These are phyloP conservation scores for Sanderia malayensis DNA, from an alignment of 30 jellyfish, hydroid and myxozoan genomes.

Conservation along the genomic window DNA sequence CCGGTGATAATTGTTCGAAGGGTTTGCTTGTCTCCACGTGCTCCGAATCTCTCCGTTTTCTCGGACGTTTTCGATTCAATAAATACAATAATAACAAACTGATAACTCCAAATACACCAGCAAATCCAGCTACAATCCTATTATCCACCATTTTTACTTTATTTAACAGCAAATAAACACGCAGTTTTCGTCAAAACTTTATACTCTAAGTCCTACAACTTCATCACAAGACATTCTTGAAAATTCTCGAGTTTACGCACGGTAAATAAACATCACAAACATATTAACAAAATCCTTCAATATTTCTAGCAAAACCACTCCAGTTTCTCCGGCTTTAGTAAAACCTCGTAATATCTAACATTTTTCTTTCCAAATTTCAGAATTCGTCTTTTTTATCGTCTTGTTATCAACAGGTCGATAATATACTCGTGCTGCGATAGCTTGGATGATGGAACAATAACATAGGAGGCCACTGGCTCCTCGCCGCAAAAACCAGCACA, in stretches of 20 bases:
- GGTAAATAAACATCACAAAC: too few species aligned
- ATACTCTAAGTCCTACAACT: too few species aligned
- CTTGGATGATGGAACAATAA: background rate
- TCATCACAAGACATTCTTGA: too few species aligned
- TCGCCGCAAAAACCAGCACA: too few species aligned
- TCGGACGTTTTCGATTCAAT: constrained; percentile 1
- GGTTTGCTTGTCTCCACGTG: constrained; percentile 30
- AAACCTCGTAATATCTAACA: background rate
- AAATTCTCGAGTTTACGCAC: too few species aligned
- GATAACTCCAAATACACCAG: constrained; percentile 33
- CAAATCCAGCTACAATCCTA: constrained; percentile 21
- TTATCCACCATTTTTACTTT: constrained; percentile 16
- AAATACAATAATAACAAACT: constrained; percentile 30
- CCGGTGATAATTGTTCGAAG: constrained; percentile 18
- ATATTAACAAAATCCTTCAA: too few species aligned
- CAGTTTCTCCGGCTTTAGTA: background rate
- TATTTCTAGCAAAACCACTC: constrained; percentile 30
- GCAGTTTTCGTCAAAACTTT: too few species aligned
- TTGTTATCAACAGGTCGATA: background rate
- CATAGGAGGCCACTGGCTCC: background rate
- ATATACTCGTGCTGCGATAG: background rate
- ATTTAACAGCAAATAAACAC: too few species aligned
- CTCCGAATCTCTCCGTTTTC: constrained; percentile 30
- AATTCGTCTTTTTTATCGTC: background rate
- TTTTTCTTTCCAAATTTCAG: background rate